phyloP scores from a whole-genome alignment of 2,888 invertebrate genomes.

The Ctenicera cuprea region DNA sequence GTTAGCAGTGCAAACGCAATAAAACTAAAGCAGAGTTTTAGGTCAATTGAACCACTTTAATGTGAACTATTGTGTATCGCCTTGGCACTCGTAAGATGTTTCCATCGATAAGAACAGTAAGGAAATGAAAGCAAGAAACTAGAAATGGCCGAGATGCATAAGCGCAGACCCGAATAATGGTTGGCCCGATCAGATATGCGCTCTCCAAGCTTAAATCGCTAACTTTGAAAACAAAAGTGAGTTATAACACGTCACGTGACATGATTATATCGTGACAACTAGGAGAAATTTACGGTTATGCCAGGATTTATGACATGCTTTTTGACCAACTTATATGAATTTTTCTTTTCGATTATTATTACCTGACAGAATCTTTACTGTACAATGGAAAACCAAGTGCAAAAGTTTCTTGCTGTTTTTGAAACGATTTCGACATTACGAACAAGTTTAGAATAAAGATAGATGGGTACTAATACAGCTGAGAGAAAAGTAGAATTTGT shows the following conservation, averaged over 20 bases:
- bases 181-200: conserved; percentile 44
- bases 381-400: neutral
- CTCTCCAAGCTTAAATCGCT: conserved; percentile 34
- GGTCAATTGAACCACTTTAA: conserved; percentile 51
- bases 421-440: no score
- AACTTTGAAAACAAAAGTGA: conserved; percentile 57
- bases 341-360: conserved; percentile 21
- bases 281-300: conserved; percentile 39
- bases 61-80: conserved; percentile 45
- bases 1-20: conserved; percentile 19
- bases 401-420: neutral
- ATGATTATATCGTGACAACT: conserved; percentile 50
- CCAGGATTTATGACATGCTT: conserved; percentile 38
- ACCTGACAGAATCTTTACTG: neutral
- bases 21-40: conserved; percentile 38
- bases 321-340: conserved; percentile 32
- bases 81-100: conserved; percentile 44
- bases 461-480: no score
- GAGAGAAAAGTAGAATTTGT: no score
- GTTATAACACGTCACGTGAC: conserved; percentile 56
- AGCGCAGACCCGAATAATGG: conserved; percentile 47
- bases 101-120: conserved; percentile 46
- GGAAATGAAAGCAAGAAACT: conserved; percentile 52
- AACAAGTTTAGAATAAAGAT: no score
- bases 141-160: conserved; percentile 50